A percentile compares a stretch with the other conserved stretches of the same genome.
Evolutionary conservation across 2,888 invertebrate species (phyloP).

Genomic region (Chaitophorus viminalis): DNA sequence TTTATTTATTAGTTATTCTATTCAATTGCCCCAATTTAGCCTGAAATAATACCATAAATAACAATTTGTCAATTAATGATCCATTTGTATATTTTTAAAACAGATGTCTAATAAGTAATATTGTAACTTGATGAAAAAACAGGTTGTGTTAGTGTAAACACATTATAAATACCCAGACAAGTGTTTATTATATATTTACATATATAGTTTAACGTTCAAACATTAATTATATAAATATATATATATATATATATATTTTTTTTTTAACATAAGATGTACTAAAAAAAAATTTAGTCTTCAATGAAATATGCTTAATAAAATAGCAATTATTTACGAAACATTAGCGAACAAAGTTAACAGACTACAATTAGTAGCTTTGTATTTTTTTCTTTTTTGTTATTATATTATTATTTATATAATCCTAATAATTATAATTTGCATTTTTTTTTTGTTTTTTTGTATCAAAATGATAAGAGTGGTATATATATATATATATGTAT

Average conservation of each 20-base stretch:
- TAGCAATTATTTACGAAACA: conserved; percentile 45
- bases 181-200: conserved; percentile 35
- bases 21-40: neutral
- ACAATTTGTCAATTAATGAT: conserved; percentile 50
- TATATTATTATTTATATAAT: conserved; percentile 43
- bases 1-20: conserved; percentile 31
- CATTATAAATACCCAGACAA: conserved; percentile 26
- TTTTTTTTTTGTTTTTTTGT: conserved; percentile 35
- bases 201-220: conserved; percentile 35
- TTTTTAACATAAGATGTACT: conserved; percentile 37
- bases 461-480: conserved; percentile 1
- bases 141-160: conserved; percentile 35
- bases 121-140: conserved; percentile 34
- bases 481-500: neutral
- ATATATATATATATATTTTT: conserved; percentile 34
- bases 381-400: conserved; percentile 29
- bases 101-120: conserved; percentile 26
- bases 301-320: conserved; percentile 17
- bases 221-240: conserved; percentile 40
- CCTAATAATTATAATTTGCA: conserved; percentile 32
- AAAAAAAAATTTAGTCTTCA: conserved; percentile 7
- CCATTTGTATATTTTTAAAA: conserved; percentile 35
- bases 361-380: conserved; percentile 26
- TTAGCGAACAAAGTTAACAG: conserved; percentile 58
- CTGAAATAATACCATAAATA: conserved; percentile 32